Conservation (phyloP, 2,888 invertebrate species). For the Lasioglossum marginatum region DNA sequence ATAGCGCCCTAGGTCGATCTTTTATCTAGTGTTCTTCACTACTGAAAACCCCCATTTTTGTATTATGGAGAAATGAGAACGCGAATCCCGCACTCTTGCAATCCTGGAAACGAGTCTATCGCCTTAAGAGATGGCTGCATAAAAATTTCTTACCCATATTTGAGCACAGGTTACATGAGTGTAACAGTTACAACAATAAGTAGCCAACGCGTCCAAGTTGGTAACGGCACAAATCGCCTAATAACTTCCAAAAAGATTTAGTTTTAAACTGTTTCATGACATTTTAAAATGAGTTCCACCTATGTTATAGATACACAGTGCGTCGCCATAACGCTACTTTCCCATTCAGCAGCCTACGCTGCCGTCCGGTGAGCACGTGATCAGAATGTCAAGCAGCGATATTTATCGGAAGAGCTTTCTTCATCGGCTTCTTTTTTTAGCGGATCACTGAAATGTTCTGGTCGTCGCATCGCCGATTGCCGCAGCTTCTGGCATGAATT, state of each 20-base stretch:
- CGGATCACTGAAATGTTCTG: neutral
- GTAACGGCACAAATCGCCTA: too few relatives aligned
- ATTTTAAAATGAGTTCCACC: neutral
- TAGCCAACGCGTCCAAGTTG: too few relatives aligned
- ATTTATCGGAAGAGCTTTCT: constrained; percentile 19
- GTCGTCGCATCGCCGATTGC: neutral
- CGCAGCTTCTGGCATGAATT: constrained; percentile 11
- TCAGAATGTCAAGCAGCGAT: constrained; percentile 33
- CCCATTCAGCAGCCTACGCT: neutral
- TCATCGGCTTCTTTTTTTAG: constrained; percentile 1
- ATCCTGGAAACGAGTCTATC: too few relatives aligned
- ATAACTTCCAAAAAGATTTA: neutral
- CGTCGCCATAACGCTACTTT: constrained; percentile 8
- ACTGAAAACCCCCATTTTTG: too few relatives aligned
- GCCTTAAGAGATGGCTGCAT: too few relatives aligned
- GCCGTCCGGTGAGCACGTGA: constrained; percentile 25
- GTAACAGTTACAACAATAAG: too few relatives aligned
- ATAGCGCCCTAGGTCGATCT: too few relatives aligned
- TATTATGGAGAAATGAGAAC: too few relatives aligned
- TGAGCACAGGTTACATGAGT: too few relatives aligned
- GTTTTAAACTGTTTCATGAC: neutral
- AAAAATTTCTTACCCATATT: too few relatives aligned
- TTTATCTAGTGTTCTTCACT: too few relatives aligned
- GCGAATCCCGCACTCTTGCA: too few relatives aligned
- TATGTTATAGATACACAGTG: neutral